Base-by-base conservation (phyloP, 2,888 invertebrate species). In the Drosophila anomalipes region DNA sequence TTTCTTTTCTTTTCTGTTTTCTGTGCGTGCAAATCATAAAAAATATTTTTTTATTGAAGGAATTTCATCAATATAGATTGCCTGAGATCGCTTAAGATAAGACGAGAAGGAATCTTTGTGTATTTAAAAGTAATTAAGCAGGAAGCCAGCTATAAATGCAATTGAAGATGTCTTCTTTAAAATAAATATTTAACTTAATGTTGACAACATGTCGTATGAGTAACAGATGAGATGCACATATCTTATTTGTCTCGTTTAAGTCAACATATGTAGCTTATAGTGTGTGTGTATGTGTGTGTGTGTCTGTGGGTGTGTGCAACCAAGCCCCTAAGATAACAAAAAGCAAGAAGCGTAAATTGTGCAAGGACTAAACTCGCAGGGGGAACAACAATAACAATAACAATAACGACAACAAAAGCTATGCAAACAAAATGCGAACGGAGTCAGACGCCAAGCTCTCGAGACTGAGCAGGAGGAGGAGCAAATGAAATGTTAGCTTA, bases 401-500 rank as follows among this genome's bases (percentile, higher is more conserved):
- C 49, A 68, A 41, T 51, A 73, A 66, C 61, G 51, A 69, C 57
- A 73, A 66, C 56, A 72, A 73, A 78, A 71, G 70, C 65, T 70
- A 71, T 71, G 58, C 78, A 78, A 85, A 82, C 76, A 74, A 70
- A 79, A 41, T 62, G 33, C 26, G 19, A 53, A 58, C 19, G n/a
- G 19, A 65, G 35, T 41, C 51, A 54, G 51, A 59, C 33, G n/a
- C 39, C 63, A 7, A 9, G 26, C 16, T 47, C 54, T 32, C 33
- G n/a, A 53, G 49, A 72, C 51, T 6, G 32, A 33, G 2, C 0
- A 47, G 47, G 26, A 2, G 47, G 47, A n/a, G 14, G 19, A 53
- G 58, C 44, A 54, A 53, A 65, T 44, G 52, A 75, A 86, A 75
- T 89, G 79, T 86, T 84, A 68, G 76, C 81, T 84, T 52, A 77